Conservation (phyloP, 2,113 vertebrate genomes). For the Rutilus rutilus region DNA sequence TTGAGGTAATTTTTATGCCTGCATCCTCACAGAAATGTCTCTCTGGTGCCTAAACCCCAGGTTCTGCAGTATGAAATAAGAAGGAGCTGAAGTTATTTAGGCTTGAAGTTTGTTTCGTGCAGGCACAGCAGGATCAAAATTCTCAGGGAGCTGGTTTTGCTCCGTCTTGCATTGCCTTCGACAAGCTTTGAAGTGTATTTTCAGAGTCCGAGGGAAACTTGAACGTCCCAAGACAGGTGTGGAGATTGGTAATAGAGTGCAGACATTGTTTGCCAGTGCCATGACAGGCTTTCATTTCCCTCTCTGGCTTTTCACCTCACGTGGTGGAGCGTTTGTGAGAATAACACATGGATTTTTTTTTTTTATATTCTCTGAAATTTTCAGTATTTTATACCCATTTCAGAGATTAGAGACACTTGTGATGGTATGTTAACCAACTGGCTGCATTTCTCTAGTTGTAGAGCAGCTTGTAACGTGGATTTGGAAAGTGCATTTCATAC, state of each 20-base stretch:
- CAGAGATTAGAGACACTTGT: background rate
- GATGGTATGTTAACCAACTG: background rate
- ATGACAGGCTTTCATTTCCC: slow-evolving; percentile 12
- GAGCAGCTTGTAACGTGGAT: slow-evolving; percentile 3
- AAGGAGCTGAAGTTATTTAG: slow-evolving; percentile 11
- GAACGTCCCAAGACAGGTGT: slow-evolving; percentile 62
- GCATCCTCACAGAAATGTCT: background rate
- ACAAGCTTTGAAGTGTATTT: slow-evolving; percentile 62
- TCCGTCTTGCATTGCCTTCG: slow-evolving; percentile 27
- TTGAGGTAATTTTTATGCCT: background rate
- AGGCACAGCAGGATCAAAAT: slow-evolving; percentile 18
- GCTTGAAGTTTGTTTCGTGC: background rate
- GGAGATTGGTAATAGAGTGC: slow-evolving; percentile 59
- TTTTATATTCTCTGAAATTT: background rate
- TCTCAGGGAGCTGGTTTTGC: slow-evolving; percentile 28
- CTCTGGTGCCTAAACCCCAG: slow-evolving; percentile 12
- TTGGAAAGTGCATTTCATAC: slow-evolving; percentile 17
- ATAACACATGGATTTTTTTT: background rate
- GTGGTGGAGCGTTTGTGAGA: background rate
- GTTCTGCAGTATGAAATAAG: background rate
- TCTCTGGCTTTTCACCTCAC: background rate
- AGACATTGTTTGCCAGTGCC: slow-evolving; percentile 47
- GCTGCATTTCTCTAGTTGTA: slow-evolving; percentile 9
- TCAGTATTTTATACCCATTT: background rate
- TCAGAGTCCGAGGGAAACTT: slow-evolving; percentile 40